phyloP scores from a whole-genome alignment of 2,797 vertebrate genomes.

The Lepilemur ruficaudatus region DNA sequence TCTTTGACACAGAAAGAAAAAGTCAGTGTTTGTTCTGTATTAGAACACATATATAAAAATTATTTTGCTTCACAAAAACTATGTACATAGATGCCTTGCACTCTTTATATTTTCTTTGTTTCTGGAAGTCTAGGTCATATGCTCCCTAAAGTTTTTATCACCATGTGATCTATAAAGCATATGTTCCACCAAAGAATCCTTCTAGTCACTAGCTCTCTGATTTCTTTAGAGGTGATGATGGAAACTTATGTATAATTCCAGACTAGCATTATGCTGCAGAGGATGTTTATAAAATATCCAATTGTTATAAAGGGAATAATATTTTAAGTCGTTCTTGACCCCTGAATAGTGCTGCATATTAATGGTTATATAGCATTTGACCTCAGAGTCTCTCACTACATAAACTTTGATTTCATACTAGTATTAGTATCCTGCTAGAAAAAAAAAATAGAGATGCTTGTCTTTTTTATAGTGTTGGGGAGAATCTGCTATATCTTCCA shows the following conservation, averaged over 20 bases:
- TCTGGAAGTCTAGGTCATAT: neutral
- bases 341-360: conserved; percentile 42
- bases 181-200: neutral
- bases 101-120: neutral
- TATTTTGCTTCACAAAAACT: neutral
- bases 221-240: neutral
- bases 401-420: neutral
- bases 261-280: neutral
- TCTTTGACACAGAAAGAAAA: neutral
- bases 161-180: neutral
- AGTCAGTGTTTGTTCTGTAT: neutral
- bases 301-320: neutral
- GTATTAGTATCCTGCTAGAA: neutral
- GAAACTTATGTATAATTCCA: neutral
- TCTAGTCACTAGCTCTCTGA: neutral
- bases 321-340: neutral
- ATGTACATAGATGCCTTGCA: neutral
- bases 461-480: neutral
- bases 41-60: neutral
- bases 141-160: neutral
- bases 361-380: neutral
- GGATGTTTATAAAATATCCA: neutral
- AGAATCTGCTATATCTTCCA: neutral
- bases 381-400: neutral
- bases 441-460: neutral